Base-by-base conservation (phyloP, 2,888 invertebrate species). In the Sussaba pulchella region DNA sequence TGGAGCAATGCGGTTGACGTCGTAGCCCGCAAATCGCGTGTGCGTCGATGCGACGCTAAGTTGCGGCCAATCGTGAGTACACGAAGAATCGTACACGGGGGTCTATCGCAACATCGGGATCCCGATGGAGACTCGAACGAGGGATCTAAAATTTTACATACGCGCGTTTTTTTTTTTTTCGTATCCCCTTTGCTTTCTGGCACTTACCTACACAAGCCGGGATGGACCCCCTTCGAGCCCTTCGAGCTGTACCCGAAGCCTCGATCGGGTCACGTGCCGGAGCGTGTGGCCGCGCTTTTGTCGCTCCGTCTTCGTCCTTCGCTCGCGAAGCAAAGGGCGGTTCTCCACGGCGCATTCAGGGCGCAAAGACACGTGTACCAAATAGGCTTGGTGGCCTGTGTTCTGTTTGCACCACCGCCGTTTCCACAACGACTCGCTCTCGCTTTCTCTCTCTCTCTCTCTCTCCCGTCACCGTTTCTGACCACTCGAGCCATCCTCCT, bases 321-420 rank as follows among this genome's bases (percentile, higher is more conserved):
- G 63, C 70, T 76, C 80, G 79, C 78, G 61, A 31, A 69, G 57
- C 59, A 66, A 82, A 78, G 83, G 77, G 78, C 66, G 54, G 84
- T 85, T 87, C 87, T 87, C 86, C 85, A 86, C 85, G 87, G n/a
- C n/a, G n/a, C n/a, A n/a, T n/a, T 31, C 31, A 6, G 31, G 31
- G 31, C 86, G 87, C 84, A 76, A 85, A 71, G 90, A 87, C 90
- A 91, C 91, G 91, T 91, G 91, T 87, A 86, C 72, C 84, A 89
- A 91, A 91, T 90, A 90, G 89, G 89, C 86, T 90, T 88, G 89
- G 89, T 87, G 88, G 87, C 82, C 85, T 80, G 84, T 82, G 87
- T 87, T 87, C 83, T 89, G 87, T 88, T 90, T 89, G 87, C 85
- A 85, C 57, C 81, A 50, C 78, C 70, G 73, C 72, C 70, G 57